A percentile compares a stretch with the other conserved stretches of the same genome.
phyloP scores from a whole-genome alignment of 2,113 vertebrate species.

The Herpetotheres cachinnans region DNA sequence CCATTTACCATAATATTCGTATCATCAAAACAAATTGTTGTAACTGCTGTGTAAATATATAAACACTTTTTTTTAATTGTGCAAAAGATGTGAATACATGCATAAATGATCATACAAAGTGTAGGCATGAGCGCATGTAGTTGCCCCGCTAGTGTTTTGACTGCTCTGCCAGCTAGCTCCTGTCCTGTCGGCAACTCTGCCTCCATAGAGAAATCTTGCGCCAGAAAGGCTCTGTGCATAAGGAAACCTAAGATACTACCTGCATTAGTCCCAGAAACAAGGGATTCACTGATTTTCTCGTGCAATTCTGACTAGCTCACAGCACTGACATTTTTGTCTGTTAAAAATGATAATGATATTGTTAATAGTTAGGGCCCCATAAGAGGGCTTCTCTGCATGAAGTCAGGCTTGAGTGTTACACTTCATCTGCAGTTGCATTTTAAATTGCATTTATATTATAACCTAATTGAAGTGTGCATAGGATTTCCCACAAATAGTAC shows the following conservation, averaged over 20 bases:
- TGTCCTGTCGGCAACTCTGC: neutral
- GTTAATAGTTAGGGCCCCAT: neutral
- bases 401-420: constrained; percentile 41
- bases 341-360: neutral
- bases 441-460: constrained; percentile 52
- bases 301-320: neutral
- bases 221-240: neutral
- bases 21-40: neutral
- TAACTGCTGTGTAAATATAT: neutral
- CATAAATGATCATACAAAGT: neutral
- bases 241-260: neutral
- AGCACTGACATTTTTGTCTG: neutral
- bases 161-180: neutral
- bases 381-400: constrained; percentile 22
- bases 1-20: rapidly evolving
- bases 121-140: neutral
- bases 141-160: rapidly evolving
- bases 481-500: constrained; percentile 7
- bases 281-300: neutral
- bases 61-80: rapidly evolving
- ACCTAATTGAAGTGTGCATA: constrained; percentile 48
- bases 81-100: neutral
- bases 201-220: neutral
- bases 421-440: constrained; percentile 47
- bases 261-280: neutral